Evolutionary conservation across 2,113 vertebrate species (phyloP).

Genomic region (Rhagologus leucostigma): DNA sequence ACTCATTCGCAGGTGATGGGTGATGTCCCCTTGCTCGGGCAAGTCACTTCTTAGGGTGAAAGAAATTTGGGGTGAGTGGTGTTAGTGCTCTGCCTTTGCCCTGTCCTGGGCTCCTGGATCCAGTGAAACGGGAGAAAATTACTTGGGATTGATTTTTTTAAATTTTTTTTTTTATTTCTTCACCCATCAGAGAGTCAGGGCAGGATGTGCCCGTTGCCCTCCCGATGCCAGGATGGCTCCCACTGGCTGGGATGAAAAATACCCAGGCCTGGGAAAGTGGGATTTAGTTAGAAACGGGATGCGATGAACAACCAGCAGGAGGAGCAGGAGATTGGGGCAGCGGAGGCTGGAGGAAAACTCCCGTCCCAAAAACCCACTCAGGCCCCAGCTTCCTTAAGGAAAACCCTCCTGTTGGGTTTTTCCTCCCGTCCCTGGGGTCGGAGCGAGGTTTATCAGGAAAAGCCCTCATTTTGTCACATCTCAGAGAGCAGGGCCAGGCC

Average conservation of each 20-base stretch:
- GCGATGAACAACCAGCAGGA: conserved; percentile 1
- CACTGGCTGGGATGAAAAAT: not conserved
- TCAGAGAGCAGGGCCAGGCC: not conserved
- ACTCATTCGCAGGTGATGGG: too few relatives aligned
- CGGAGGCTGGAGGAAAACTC: not conserved
- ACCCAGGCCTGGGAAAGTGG: accelerated
- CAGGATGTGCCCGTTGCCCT: accelerated
- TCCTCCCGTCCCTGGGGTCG: accelerated
- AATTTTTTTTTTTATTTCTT: not conserved
- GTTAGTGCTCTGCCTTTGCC: not conserved
- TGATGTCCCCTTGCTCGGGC: not conserved
- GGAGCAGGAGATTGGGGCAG: conserved; percentile 34
- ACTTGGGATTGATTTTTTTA: not conserved
- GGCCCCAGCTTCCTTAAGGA: not conserved
- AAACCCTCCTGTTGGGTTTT: not conserved
- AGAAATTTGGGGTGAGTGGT: not conserved
- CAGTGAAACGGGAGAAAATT: accelerated
- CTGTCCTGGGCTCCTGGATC: not conserved
- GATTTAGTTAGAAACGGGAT: not conserved
- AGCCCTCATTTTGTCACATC: not conserved
- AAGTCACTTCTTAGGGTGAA: not conserved
- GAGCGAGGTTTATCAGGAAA: accelerated
- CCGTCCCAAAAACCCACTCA: not conserved
- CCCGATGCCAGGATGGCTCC: not conserved
- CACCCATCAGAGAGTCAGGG: not conserved